phyloP scores from a whole-genome alignment of 2,797 vertebrate species.

The Corythornis leucogaster region DNA sequence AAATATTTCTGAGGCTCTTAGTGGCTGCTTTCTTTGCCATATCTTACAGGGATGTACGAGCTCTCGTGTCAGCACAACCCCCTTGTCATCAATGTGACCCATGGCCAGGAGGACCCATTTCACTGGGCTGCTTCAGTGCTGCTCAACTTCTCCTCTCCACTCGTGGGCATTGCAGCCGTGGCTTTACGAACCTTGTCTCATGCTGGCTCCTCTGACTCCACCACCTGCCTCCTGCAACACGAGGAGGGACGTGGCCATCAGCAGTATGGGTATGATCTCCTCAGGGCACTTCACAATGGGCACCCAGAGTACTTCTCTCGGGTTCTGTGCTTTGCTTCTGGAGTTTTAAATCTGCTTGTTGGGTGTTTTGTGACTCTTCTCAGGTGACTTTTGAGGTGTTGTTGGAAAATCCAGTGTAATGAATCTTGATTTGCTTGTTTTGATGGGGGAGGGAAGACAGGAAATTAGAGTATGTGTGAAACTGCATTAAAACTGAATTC shows the following conservation, averaged over 20 bases:
- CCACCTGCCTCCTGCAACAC: conserved; percentile 75
- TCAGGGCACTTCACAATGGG: rapidly evolving
- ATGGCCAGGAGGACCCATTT: conserved; percentile 74
- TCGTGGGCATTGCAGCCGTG: conserved; percentile 87
- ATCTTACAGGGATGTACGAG: conserved; percentile 82
- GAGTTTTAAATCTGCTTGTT: rapidly evolving
- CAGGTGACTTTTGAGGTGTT: neutral
- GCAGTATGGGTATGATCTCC: conserved; percentile 73
- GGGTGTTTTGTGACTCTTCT: neutral
- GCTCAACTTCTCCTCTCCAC: conserved; percentile 87
- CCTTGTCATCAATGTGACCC: conserved; percentile 84
- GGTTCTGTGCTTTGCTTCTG: neutral
- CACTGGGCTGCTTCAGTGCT: conserved; percentile 79
- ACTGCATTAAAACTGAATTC: neutral
- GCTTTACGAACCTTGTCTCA: conserved; percentile 85
- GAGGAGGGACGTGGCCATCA: conserved; percentile 76
- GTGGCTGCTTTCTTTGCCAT: neutral
- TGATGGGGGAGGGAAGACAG: rapidly evolving
- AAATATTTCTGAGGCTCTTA: neutral
- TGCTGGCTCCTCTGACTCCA: conserved; percentile 66
- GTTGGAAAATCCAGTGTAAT: neutral
- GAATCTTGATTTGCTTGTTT: neutral
- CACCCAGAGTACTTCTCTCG: neutral
- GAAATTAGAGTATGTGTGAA: neutral
- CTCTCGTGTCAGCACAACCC: conserved; percentile 91